phyloP scores from a whole-genome alignment of 2,888 invertebrate genomes.

The Lithodes maja region DNA sequence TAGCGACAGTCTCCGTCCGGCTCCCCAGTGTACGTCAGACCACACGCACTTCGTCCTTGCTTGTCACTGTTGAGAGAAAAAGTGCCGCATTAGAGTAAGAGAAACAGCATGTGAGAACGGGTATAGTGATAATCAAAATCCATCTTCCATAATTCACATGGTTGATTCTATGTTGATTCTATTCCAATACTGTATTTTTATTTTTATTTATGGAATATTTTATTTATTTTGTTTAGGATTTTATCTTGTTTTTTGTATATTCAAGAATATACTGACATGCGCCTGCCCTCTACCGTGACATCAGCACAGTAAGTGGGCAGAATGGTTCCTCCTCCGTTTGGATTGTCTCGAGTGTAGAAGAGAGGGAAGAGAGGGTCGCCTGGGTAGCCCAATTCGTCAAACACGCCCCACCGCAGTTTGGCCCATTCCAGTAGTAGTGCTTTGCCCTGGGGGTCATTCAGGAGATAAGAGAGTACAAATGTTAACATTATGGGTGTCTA shows the following conservation, averaged over 20 bases:
- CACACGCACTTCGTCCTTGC: constrained; percentile 21
- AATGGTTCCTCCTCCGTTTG: constrained; percentile 6
- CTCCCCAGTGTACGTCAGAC: constrained; percentile 1
- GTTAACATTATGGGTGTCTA: too few relatives aligned
- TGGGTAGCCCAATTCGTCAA: constrained; percentile 53
- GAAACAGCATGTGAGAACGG: neutral
- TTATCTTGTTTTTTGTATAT: too few relatives aligned
- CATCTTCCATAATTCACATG: too few relatives aligned
- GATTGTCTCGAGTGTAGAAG: constrained; percentile 26
- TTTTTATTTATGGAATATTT: too few relatives aligned
- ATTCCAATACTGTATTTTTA: too few relatives aligned
- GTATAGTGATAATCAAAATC: too few relatives aligned
- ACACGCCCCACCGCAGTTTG: constrained; percentile 53
- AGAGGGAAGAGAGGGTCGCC: constrained; percentile 51
- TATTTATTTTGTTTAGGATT: too few relatives aligned
- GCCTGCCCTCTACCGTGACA: constrained; percentile 33
- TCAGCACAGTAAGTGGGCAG: constrained; percentile 42
- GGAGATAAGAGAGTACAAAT: neutral
- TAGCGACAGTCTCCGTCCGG: constrained; percentile 48
- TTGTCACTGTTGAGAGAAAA: constrained; percentile 36
- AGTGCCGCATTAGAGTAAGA: too few relatives aligned
- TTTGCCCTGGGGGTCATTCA: constrained; percentile 17
- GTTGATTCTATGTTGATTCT: too few relatives aligned
- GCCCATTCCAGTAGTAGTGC: constrained; percentile 57
- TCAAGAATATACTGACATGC: constrained; percentile 32